phyloP scores from a whole-genome alignment of 1,140 invertebrate genomes.

The Papilio machaon region DNA sequence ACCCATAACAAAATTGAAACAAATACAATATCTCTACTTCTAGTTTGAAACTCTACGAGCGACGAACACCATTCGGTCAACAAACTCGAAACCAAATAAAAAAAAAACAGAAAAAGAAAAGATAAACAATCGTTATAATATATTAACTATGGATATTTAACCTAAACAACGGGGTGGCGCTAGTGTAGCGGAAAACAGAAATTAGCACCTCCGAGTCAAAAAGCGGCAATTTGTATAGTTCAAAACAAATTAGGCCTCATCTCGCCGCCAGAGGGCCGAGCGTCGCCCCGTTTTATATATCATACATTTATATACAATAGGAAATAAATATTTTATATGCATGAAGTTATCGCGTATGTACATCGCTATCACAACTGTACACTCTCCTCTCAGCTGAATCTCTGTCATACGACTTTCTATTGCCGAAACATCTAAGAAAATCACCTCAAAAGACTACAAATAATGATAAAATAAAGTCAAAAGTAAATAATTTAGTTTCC shows the following conservation, averaged over 20 bases:
- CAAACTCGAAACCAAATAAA: slow-evolving; percentile 70
- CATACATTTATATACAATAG: slow-evolving; percentile 79
- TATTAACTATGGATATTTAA: slow-evolving; percentile 68
- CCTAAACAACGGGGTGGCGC: slow-evolving; percentile 61
- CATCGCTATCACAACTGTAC: slow-evolving; percentile 66
- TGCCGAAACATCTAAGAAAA: not conserved
- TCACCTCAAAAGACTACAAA: not conserved
- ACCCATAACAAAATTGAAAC: slow-evolving; percentile 77
- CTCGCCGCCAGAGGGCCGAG: slow-evolving; percentile 41
- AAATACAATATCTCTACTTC: slow-evolving; percentile 64
- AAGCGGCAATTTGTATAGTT: slow-evolving; percentile 23
- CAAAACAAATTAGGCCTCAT: slow-evolving; percentile 47
- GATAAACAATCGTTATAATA: slow-evolving; percentile 72
- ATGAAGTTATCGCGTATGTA: slow-evolving; percentile 76
- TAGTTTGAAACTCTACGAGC: slow-evolving; percentile 52
- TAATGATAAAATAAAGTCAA: slow-evolving; percentile 9
- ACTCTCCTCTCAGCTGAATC: slow-evolving; percentile 29
- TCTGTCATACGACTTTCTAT: not conserved
- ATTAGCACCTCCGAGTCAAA: slow-evolving; percentile 43
- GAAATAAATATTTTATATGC: slow-evolving; percentile 77
- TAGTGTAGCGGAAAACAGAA: slow-evolving; percentile 33
- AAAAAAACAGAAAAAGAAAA: slow-evolving; percentile 67
- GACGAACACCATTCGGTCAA: slow-evolving; percentile 52
- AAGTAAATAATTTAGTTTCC: not conserved
- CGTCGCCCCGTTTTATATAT: slow-evolving; percentile 49